These are phyloP conservation scores for Protonibea diacanthus DNA, from an alignment of 2,797 vertebrate genomes.

Conservation along the genomic window DNA sequence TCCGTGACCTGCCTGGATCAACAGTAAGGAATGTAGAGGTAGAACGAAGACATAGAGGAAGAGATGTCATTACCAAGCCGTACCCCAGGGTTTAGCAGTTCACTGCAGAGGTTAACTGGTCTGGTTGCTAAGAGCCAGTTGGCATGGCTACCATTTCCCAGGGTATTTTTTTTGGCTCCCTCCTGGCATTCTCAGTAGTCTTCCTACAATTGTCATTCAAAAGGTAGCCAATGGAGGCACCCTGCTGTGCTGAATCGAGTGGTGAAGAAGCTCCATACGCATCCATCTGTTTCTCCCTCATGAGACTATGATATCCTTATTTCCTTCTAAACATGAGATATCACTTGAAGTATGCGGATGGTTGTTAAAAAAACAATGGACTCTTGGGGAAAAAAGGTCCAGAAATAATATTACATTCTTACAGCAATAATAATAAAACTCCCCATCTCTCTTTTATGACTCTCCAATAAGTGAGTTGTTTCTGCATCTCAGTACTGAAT, in stretches of 20 bases:
- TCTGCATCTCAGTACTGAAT: constrained; percentile 73
- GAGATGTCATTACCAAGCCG: constrained; percentile 78
- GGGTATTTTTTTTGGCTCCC: constrained; percentile 61
- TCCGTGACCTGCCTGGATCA: constrained; percentile 66
- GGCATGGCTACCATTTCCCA: constrained; percentile 82
- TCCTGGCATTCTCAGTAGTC: constrained; percentile 58
- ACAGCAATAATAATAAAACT: constrained; percentile 77
- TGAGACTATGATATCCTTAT: constrained; percentile 48
- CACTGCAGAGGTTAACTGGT: constrained; percentile 82
- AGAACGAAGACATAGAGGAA: constrained; percentile 54
- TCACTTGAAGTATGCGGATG: constrained; percentile 42
- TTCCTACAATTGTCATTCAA: constrained; percentile 71
- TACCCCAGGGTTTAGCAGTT: constrained; percentile 81
- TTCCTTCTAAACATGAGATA: constrained; percentile 57
- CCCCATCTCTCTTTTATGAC: constrained; percentile 76
- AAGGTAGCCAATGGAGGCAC: constrained; percentile 53
- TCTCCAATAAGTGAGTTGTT: constrained; percentile 79
- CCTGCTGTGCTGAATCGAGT: constrained; percentile 46
- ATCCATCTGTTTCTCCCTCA: constrained; percentile 60
- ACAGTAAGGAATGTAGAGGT: constrained; percentile 60
- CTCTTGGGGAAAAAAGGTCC: constrained; percentile 38
- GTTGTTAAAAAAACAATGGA: constrained; percentile 38
- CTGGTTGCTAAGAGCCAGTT: constrained; percentile 76
- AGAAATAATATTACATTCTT: constrained; percentile 69
- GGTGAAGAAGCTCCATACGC: constrained; percentile 41